These are phyloP conservation scores for Corythornis madagascariensis DNA, from an alignment of 2,113 vertebrate genomes.

Conservation along the genomic window DNA sequence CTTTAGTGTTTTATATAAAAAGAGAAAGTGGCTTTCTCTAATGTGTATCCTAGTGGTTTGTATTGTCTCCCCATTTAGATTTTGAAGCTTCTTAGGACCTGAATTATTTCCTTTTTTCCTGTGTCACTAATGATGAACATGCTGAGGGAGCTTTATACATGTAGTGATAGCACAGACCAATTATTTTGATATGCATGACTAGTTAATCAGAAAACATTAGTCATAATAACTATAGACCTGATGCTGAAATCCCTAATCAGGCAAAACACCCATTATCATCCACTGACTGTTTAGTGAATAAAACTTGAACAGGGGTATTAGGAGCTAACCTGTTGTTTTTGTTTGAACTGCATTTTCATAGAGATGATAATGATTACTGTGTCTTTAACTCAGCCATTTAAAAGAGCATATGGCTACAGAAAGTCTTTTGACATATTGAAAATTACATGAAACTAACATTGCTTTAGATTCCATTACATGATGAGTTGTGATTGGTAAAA, in stretches of 20 bases:
- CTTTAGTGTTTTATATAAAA: neutral
- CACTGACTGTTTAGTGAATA: neutral
- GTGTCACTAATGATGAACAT: neutral
- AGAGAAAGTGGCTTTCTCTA: neutral
- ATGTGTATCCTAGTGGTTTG: neutral
- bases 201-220: slow-evolving; percentile 30
- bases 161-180: slow-evolving; percentile 23
- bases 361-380: neutral
- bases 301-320: slow-evolving; percentile 12
- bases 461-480: slow-evolving; percentile 1
- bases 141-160: neutral
- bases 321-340: neutral
- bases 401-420: neutral
- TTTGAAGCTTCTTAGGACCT: neutral
- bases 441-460: slow-evolving; percentile 5
- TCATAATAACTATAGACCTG: slow-evolving; percentile 1
- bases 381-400: neutral
- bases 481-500: neutral
- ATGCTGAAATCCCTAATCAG: slow-evolving; percentile 10
- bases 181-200: slow-evolving; percentile 23
- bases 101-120: neutral
- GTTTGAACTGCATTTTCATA: slow-evolving; percentile 34
- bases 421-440: neutral
- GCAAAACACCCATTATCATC: slow-evolving; percentile 26
- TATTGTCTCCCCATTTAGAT: neutral